phyloP scores from a whole-genome alignment of 2,888 invertebrate genomes.

The Leptodirus hochenwartii region DNA sequence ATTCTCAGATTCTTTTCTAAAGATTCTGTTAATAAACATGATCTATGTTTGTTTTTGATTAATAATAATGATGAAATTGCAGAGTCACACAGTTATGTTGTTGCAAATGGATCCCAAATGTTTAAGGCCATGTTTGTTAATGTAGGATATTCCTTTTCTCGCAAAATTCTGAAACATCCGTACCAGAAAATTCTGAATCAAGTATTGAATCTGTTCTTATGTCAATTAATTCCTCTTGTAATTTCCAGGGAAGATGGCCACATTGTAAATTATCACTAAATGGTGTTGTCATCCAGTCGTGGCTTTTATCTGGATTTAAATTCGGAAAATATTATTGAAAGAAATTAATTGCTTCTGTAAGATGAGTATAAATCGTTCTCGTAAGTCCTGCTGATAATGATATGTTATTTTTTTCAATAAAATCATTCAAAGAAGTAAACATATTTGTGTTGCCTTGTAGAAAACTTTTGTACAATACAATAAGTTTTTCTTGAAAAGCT shows the following conservation, averaged over 20 bases:
- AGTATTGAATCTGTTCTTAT: slow-evolving; percentile 2
- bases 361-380: not conserved
- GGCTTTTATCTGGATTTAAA: slow-evolving; percentile 3
- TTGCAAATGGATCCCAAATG: too few relatives aligned
- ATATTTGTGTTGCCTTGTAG: not conserved
- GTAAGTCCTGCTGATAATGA: not conserved
- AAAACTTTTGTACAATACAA: slow-evolving; percentile 1
- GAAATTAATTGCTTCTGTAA: slow-evolving; percentile 1
- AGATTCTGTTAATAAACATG: too few relatives aligned
- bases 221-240: too few relatives aligned
- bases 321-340: slow-evolving; percentile 4
- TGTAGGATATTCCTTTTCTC: slow-evolving; percentile 1
- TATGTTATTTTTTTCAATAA: slow-evolving; percentile 1
- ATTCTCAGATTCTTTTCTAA: too few relatives aligned
- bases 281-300: slow-evolving; percentile 4
- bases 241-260: slow-evolving; percentile 4
- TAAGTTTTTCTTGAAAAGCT: slow-evolving; percentile 1
- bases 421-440: slow-evolving; percentile 2
- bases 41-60: too few relatives aligned
- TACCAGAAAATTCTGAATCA: slow-evolving; percentile 1
- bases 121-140: too few relatives aligned
- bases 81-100: too few relatives aligned
- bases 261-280: slow-evolving; percentile 4
- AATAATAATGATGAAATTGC: too few relatives aligned
- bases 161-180: slow-evolving; percentile 1